phyloP scores from a whole-genome alignment of 2,888 invertebrate genomes.

The Drosophila emarginata region DNA sequence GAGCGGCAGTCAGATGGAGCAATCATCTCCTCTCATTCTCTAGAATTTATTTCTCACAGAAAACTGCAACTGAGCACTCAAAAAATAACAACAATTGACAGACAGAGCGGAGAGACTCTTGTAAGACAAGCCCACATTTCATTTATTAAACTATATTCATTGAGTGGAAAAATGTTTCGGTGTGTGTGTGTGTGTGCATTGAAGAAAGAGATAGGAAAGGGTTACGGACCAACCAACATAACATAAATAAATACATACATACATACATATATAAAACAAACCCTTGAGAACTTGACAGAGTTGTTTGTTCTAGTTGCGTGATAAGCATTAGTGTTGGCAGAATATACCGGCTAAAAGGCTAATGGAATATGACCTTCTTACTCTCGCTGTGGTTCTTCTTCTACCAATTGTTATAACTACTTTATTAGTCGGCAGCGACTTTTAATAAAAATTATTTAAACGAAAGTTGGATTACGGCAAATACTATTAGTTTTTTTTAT shows the following conservation, averaged over 20 bases:
- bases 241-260: neutral
- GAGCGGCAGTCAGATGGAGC: too few relatives aligned
- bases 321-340: slow-evolving; percentile 2
- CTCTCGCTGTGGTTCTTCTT: slow-evolving; percentile 24
- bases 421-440: too few relatives aligned
- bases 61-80: too few relatives aligned
- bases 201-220: neutral
- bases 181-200: neutral
- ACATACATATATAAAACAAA: slow-evolving; percentile 14
- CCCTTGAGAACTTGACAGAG: slow-evolving; percentile 27
- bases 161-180: slow-evolving; percentile 12
- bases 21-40: too few relatives aligned
- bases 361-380: slow-evolving; percentile 8
- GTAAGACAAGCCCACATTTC: slow-evolving; percentile 40
- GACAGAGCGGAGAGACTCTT: neutral
- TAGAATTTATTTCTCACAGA: too few relatives aligned
- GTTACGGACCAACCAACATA: neutral
- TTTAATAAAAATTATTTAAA: too few relatives aligned
- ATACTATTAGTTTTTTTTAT: too few relatives aligned
- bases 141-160: slow-evolving; percentile 41
- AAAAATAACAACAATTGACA: neutral
- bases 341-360: slow-evolving; percentile 15
- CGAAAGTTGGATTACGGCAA: too few relatives aligned
- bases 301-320: slow-evolving; percentile 34
- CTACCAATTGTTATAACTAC: slow-evolving; percentile 22